Percentiles rank a stretch among this genome's conserved stretches.
Conservation (phyloP, 2,888 invertebrate genomes). For the Cerastoderma edule region DNA sequence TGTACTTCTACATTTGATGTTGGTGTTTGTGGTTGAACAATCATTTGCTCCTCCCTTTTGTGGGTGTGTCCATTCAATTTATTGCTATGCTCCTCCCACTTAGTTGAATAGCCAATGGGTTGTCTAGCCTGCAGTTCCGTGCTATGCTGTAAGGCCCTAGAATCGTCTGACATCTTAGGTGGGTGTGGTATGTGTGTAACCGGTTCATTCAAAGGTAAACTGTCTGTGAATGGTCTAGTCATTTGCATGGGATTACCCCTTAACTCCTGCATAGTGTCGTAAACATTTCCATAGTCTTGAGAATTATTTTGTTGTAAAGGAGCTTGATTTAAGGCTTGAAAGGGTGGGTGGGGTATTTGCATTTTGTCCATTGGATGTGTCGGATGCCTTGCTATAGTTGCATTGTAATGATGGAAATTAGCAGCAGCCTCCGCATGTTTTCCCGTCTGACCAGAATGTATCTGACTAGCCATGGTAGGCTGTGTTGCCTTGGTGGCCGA, state of each 20-base stretch:
- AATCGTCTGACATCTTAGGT: not conserved
- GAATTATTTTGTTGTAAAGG: not conserved
- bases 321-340: slow-evolving; percentile 20
- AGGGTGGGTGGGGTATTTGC: slow-evolving; percentile 36
- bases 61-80: not conserved
- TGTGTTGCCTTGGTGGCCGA: not conserved
- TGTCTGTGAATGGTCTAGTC: not conserved
- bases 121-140: not conserved
- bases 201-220: not conserved
- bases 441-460: not conserved
- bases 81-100: not conserved
- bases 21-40: slow-evolving; percentile 17
- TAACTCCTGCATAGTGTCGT: not conserved
- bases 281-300: not conserved
- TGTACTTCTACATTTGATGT: slow-evolving; percentile 51
- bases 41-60: not conserved
- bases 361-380: slow-evolving; percentile 1
- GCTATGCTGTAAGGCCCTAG: too few species aligned
- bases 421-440: not conserved
- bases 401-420: not conserved
- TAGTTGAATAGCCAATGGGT: not conserved
- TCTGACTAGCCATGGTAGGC: not conserved
- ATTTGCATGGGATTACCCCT: not conserved
- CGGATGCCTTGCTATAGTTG: slow-evolving; percentile 8
- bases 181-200: not conserved